phyloP scores from a whole-genome alignment of 1,140 invertebrate genomes.

The Lasioglossum baleicum region DNA sequence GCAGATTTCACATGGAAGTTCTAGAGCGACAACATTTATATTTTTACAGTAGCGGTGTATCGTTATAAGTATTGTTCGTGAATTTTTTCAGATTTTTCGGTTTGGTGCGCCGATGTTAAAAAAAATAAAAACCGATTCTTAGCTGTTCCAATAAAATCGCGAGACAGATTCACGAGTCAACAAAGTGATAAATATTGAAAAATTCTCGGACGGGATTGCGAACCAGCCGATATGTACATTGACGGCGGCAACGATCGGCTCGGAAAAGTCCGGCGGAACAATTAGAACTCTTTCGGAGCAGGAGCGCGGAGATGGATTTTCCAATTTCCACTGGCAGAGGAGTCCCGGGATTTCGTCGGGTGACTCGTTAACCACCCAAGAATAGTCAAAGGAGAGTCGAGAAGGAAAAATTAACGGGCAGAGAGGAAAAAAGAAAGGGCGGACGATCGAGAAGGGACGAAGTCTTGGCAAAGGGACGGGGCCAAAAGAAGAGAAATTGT shows the following conservation, averaged over 20 bases:
- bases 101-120: no score
- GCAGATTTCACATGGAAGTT: no score
- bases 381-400: background rate
- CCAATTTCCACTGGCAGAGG: background rate
- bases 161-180: no score
- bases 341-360: background rate
- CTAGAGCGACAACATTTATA: no score
- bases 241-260: background rate
- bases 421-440: background rate
- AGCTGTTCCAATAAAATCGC: no score
- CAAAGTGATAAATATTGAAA: background rate
- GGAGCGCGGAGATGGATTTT: background rate
- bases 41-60: no score
- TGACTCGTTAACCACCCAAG: constrained; percentile 17
- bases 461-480: background rate
- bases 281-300: constrained; percentile 12
- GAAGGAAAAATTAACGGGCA: background rate
- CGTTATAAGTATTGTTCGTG: no score
- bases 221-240: background rate
- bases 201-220: background rate
- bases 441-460: constrained; percentile 4
- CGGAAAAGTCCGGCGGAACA: background rate
- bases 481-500: background rate
- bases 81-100: no score
- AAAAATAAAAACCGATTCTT: no score